Base-by-base conservation (phyloP, 2,888 invertebrate species). In the Pollenia angustigena region DNA sequence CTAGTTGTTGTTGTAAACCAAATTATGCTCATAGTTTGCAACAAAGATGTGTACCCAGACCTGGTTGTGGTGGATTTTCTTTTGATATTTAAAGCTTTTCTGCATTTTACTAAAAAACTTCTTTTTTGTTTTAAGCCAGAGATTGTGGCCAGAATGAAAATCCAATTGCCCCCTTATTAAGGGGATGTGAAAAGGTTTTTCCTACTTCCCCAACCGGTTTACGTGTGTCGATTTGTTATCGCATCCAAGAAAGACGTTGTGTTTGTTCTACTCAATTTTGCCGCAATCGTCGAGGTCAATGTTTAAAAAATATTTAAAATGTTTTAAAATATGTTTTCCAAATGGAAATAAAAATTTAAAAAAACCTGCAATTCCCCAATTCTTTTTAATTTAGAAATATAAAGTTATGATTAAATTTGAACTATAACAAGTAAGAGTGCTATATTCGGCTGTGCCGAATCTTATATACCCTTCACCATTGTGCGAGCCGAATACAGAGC, bases 11-110 rank as follows among this genome's bases (percentile, higher is more conserved):
- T 69, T 88, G 88, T 75, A 71, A 48, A 52, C 68, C 68, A 42
- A 80, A 86, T 48, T 88, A 75, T 79, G 84, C 85, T 40, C 85
- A 85, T 16, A 85, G 85, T 71, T 68, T 87, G 14, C 81, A 72
- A 46, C 85, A 86, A 54, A 42, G 40, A 58, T 86, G 85, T 16
- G 76, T 86, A 50, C 62, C 69, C 40, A 18, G 48, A 46, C n/a
- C 64, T 10, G 23, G 75, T 23, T 88, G 85, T 75, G 76, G 84
- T 82, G 68, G 54, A 60, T 81, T 83, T 72, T 46, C 14, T 54
- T 46, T 66, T 23, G 42, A 9, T 62, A 42, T 69, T 71, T 44
- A 71, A 71, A 14, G 11, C 14, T 52, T 16, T 75, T 42, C 50
- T 44, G 12, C 6, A n/a, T 64, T 66, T 82, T 52, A 6, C 23